Evolutionary conservation across 2,797 vertebrate genomes (phyloP).

Genomic region (Chaunax sp.): DNA sequence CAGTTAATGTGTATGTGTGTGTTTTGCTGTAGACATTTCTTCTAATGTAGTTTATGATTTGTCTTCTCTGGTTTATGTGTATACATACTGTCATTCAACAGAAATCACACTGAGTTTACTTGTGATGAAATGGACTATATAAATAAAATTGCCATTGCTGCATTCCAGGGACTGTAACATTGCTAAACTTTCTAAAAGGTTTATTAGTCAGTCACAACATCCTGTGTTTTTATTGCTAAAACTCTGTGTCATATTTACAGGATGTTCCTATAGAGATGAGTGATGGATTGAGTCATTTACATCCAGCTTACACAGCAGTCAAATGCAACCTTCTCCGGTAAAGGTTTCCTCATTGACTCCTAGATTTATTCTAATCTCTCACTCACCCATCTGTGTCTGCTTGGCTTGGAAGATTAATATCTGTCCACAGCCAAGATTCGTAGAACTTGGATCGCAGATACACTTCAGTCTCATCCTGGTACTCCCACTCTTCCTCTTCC

Average conservation of each 20-base stretch:
- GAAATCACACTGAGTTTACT: too few relatives aligned
- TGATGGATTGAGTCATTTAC: neutral
- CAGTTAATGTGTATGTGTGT: too few relatives aligned
- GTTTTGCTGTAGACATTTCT: too few relatives aligned
- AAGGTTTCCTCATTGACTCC: too few relatives aligned
- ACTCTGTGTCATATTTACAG: neutral
- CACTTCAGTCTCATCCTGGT: slow-evolving; percentile 61
- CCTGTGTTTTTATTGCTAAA: neutral
- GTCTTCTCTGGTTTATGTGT: too few relatives aligned
- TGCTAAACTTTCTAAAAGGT: neutral
- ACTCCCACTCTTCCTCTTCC: slow-evolving; percentile 55
- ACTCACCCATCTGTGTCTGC: slow-evolving; percentile 68
- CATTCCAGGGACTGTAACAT: neutral
- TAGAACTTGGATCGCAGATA: slow-evolving; percentile 78
- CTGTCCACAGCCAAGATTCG: slow-evolving; percentile 85
- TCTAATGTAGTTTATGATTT: too few relatives aligned
- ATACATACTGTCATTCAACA: too few relatives aligned
- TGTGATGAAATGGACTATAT: too few relatives aligned
- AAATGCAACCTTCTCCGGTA: neutral
- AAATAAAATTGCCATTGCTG: neutral
- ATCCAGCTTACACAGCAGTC: neutral
- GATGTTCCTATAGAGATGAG: neutral
- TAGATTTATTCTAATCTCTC: neutral
- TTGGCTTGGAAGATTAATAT: slow-evolving; percentile 65
- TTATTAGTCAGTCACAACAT: neutral